Conservation (phyloP, 1,140 invertebrate species). For the Varroa destructor region DNA sequence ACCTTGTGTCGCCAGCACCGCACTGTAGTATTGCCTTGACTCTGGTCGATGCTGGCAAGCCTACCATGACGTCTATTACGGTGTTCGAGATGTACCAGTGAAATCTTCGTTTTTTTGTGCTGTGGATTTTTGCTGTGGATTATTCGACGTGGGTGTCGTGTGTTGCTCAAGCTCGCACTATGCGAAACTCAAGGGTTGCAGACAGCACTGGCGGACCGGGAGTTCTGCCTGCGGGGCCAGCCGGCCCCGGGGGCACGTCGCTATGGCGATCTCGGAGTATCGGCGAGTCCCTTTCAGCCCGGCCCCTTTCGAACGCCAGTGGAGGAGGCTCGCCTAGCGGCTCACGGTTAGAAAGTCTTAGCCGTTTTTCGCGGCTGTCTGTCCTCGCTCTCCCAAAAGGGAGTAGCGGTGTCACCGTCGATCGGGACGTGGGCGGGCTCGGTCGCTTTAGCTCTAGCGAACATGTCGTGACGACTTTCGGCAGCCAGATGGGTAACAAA, state of each 20-base stretch:
- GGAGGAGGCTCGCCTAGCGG: too few relatives aligned
- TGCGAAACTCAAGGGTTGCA: conserved; percentile 17
- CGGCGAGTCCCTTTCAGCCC: conserved; percentile 13
- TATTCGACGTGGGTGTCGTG: too few relatives aligned
- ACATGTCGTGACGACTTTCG: conserved; percentile 1
- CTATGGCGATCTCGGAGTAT: conserved; percentile 28
- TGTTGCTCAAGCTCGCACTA: background rate
- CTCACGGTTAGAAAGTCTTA: conserved; percentile 1
- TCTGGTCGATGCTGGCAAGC: too few relatives aligned
- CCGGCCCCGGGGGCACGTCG: conserved; percentile 17
- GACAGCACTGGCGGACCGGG: background rate
- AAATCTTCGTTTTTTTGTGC: too few relatives aligned
- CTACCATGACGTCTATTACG: too few relatives aligned
- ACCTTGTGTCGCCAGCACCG: too few relatives aligned
- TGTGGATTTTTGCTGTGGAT: too few relatives aligned
- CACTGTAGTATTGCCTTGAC: too few relatives aligned
- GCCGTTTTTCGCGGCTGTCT: conserved; percentile 23
- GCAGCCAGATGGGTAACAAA: conserved; percentile 23
- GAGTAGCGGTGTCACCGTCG: background rate
- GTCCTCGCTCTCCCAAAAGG: conserved; percentile 25
- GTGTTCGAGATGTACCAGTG: too few relatives aligned
- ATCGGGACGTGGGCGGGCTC: conserved; percentile 16
- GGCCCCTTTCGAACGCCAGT: conserved; percentile 4
- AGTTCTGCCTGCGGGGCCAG: background rate
- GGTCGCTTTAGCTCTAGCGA: conserved; percentile 7